phyloP scores from a whole-genome alignment of 2,113 vertebrate species.

The Hemichromis elongatus region DNA sequence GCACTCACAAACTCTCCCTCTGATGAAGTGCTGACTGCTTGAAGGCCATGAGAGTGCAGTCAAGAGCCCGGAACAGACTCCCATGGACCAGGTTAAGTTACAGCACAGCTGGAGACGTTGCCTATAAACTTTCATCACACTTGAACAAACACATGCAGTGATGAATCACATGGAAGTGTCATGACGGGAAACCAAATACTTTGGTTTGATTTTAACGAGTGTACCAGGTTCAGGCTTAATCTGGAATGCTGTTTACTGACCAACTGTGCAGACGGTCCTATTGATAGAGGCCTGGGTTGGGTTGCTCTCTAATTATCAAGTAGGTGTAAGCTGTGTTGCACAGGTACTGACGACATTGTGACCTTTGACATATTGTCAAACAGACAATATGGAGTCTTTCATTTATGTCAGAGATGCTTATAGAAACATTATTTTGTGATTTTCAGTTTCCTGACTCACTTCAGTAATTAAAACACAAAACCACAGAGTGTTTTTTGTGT shows the following conservation, averaged over 20 bases:
- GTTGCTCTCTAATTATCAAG: slow-evolving; percentile 58
- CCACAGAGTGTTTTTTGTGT: not conserved
- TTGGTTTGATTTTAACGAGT: slow-evolving; percentile 50
- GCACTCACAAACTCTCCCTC: slow-evolving; percentile 8
- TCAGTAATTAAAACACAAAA: not conserved
- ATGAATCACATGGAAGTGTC: slow-evolving; percentile 20
- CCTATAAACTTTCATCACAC: slow-evolving; percentile 16
- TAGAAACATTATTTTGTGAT: not conserved
- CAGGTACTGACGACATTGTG: not conserved
- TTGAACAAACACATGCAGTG: slow-evolving; percentile 10
- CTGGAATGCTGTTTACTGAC: slow-evolving; percentile 60
- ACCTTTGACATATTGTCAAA: not conserved
- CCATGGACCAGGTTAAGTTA: slow-evolving; percentile 41
- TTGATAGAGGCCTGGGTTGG: slow-evolving; percentile 44
- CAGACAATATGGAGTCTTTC: not conserved
- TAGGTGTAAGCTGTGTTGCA: not conserved
- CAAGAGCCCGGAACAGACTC: slow-evolving; percentile 45
- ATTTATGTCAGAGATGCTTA: not conserved
- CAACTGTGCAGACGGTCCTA: slow-evolving; percentile 32
- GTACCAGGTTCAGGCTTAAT: slow-evolving; percentile 50
- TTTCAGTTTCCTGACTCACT: not conserved
- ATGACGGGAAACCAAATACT: slow-evolving; percentile 25
- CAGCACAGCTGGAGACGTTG: slow-evolving; percentile 15
- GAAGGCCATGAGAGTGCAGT: slow-evolving; percentile 22
- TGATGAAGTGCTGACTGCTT: slow-evolving; percentile 34